phyloP scores from a whole-genome alignment of 2,113 vertebrate genomes.

The Takifugu bimaculatus region DNA sequence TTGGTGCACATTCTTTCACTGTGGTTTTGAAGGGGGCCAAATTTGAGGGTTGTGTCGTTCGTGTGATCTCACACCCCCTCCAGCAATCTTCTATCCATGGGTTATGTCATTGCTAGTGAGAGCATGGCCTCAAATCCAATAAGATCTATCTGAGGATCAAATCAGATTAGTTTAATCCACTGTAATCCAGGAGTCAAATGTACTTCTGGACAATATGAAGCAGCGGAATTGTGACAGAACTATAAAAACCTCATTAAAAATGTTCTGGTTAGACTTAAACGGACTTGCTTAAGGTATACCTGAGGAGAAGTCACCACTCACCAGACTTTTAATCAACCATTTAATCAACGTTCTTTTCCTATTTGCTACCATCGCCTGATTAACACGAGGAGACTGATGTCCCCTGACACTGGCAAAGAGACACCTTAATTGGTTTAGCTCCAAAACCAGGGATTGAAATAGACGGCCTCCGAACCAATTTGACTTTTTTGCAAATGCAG shows the following conservation, averaged over 20 bases:
- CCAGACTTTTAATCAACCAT: too few species aligned
- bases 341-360: too few species aligned
- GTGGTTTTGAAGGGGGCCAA: constrained; percentile 12
- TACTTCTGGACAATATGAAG: constrained; percentile 19
- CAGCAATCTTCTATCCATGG: constrained; percentile 1
- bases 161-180: constrained; percentile 59
- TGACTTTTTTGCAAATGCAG: too few species aligned
- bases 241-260: neutral
- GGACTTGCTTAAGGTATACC: neutral
- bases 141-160: constrained; percentile 52
- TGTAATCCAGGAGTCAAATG: constrained; percentile 37
- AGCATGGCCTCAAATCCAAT: constrained; percentile 52
- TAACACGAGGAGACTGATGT: too few species aligned
- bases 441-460: too few species aligned
- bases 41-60: constrained; percentile 35
- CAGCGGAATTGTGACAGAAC: constrained; percentile 19
- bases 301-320: neutral
- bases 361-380: too few species aligned
- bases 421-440: too few species aligned
- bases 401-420: too few species aligned
- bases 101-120: constrained; percentile 23
- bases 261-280: too few species aligned
- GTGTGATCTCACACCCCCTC: constrained; percentile 33
- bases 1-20: constrained; percentile 25
- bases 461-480: too few species aligned